Evolutionary conservation across 1,140 invertebrate genomes (phyloP).

Genomic region (Pristionchus pacificus): DNA sequence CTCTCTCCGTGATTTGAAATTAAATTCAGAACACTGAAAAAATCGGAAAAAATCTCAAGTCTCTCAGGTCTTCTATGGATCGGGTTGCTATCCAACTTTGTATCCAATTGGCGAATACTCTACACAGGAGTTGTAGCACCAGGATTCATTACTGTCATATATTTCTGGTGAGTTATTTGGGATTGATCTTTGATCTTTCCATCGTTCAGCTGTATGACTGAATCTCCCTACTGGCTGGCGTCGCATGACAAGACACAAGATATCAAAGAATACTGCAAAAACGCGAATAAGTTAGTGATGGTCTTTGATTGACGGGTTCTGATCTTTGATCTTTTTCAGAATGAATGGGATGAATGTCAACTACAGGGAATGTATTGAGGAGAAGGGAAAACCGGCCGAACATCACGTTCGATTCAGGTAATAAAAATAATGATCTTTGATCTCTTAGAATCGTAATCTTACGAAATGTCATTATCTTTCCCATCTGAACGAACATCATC

Average conservation of each 20-base stretch:
- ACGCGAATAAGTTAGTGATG: background rate
- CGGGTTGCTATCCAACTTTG: background rate
- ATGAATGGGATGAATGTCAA: background rate
- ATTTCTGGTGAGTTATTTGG: background rate
- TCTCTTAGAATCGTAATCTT: too few species aligned
- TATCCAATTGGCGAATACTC: background rate
- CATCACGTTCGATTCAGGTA: background rate
- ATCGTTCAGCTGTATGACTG: background rate
- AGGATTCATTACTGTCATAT: background rate
- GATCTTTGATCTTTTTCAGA: constrained; percentile 1
- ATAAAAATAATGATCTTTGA: background rate
- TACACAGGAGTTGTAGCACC: background rate
- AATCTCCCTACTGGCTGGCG: background rate
- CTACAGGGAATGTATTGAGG: background rate
- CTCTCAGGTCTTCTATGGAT: background rate
- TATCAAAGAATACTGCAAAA: background rate
- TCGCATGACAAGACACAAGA: background rate
- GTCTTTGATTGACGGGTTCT: background rate
- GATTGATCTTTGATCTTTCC: background rate
- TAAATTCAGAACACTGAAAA: too few species aligned
- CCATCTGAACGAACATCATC: too few species aligned
- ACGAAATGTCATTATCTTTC: too few species aligned
- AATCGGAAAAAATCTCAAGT: too few species aligned
- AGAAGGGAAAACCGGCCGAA: background rate
- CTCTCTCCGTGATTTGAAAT: too few species aligned